phyloP scores from a whole-genome alignment of 2,888 invertebrate species.

The Dendrolimus houi region DNA sequence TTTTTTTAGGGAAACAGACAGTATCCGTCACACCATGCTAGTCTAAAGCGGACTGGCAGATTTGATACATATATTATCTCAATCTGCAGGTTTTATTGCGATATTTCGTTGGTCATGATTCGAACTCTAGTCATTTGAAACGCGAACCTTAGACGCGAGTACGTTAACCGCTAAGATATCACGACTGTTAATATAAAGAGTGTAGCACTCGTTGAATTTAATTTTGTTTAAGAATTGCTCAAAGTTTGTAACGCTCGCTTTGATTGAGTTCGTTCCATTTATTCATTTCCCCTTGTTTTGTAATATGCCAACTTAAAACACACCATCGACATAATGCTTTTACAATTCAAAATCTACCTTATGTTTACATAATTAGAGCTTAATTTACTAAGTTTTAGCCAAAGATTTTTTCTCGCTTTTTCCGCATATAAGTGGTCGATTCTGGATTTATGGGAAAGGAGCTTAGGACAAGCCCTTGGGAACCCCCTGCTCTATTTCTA shows the following conservation, averaged over 20 bases:
- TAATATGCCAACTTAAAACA: constrained; percentile 13
- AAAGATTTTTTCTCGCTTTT: constrained; percentile 28
- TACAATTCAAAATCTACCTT: constrained; percentile 2
- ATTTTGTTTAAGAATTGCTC: constrained; percentile 16
- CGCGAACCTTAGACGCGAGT: too few species aligned
- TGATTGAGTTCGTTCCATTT: constrained; percentile 40
- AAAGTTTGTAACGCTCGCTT: constrained; percentile 25
- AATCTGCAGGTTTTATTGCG: too few species aligned
- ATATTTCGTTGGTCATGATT: too few species aligned
- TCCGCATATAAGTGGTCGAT: constrained; percentile 47
- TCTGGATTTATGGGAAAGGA: constrained; percentile 52
- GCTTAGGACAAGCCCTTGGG: constrained; percentile 45
- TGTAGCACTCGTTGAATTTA: too few species aligned
- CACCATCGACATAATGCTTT: background rate
- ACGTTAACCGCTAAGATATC: too few species aligned
- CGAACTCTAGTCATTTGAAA: too few species aligned
- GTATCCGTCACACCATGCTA: too few species aligned
- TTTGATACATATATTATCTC: too few species aligned
- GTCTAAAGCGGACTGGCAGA: too few species aligned
- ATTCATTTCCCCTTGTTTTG: constrained; percentile 40
- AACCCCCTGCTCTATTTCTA: constrained; percentile 47
- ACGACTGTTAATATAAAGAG: too few species aligned
- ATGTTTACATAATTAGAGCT: background rate
- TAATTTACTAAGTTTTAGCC: background rate
- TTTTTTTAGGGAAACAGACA: too few species aligned